Evolutionary conservation across 2,888 invertebrate genomes (phyloP).

Genomic region (Diadromus collaris): DNA sequence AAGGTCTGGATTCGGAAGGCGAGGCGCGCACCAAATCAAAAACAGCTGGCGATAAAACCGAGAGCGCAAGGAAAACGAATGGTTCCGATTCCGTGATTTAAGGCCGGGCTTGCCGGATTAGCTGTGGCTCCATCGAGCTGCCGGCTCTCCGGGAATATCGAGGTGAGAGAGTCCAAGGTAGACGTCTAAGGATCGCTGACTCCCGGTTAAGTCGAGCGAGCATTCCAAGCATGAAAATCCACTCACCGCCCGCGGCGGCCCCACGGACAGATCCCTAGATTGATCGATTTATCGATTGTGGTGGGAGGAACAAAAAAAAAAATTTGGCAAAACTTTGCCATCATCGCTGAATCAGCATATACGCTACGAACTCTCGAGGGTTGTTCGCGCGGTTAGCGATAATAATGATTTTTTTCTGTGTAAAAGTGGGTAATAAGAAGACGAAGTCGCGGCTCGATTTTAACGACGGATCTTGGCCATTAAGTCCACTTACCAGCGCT

Average conservation of each 20-base stretch:
- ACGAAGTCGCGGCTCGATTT: slow-evolving; percentile 47
- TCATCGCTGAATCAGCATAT: background rate
- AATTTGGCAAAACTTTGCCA: background rate
- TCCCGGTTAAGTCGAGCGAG: slow-evolving; percentile 26
- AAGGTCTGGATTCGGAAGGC: slow-evolving; percentile 41
- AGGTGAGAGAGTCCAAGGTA: slow-evolving; percentile 13
- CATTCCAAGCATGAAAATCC: slow-evolving; percentile 38
- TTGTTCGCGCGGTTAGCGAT: slow-evolving; percentile 22
- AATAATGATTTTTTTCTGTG: slow-evolving; percentile 2
- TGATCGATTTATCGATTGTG: slow-evolving; percentile 21
- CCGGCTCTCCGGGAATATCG: background rate
- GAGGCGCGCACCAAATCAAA: slow-evolving; percentile 57
- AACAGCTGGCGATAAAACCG: slow-evolving; percentile 61
- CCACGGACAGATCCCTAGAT: slow-evolving; percentile 7
- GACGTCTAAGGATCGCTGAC: background rate
- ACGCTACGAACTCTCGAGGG: background rate
- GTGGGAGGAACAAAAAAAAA: background rate
- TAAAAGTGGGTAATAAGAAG: slow-evolving; percentile 23
- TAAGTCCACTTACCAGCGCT: slow-evolving; percentile 45
- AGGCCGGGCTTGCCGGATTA: slow-evolving; percentile 52
- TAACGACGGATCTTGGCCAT: slow-evolving; percentile 50
- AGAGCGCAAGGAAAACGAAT: slow-evolving; percentile 55
- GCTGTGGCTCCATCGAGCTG: slow-evolving; percentile 21
- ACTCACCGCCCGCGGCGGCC: slow-evolving; percentile 13
- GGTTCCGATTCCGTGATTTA: slow-evolving; percentile 61